A percentile compares a stretch with the other conserved stretches of the same genome.
Conservation (phyloP, 1,140 invertebrate genomes). For the Eurosta solidaginis region DNA sequence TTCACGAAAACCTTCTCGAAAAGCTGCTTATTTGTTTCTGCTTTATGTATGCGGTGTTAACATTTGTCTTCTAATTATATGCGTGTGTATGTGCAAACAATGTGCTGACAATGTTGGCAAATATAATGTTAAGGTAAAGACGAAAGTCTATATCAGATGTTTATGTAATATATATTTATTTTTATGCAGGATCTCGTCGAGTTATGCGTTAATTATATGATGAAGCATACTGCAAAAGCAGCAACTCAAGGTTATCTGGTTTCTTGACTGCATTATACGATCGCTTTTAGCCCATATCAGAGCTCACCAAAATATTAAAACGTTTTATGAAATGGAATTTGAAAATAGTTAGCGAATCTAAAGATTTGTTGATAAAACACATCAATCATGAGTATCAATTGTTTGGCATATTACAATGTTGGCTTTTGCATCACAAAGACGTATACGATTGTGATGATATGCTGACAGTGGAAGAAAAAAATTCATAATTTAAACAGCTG, state of each 20-base stretch:
- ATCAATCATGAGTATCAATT: slow-evolving; percentile 83
- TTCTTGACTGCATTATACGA: slow-evolving; percentile 88
- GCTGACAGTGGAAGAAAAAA: slow-evolving; percentile 60
- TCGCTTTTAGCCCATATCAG: slow-evolving; percentile 72
- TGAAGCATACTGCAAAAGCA: slow-evolving; percentile 81
- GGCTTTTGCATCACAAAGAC: slow-evolving; percentile 72
- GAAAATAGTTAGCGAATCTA: slow-evolving; percentile 76
- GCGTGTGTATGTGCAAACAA: too few species aligned
- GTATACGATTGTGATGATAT: slow-evolving; percentile 61
- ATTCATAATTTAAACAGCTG: slow-evolving; percentile 67
- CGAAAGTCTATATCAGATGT: slow-evolving; percentile 31
- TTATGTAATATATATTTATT: slow-evolving; percentile 13
- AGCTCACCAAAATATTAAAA: slow-evolving; percentile 71
- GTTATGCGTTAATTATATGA: slow-evolving; percentile 87
- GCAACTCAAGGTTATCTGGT: slow-evolving; percentile 79
- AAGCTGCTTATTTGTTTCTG: too few species aligned
- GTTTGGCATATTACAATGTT: slow-evolving; percentile 77
- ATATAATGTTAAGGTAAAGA: slow-evolving; percentile 82
- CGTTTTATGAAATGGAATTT: slow-evolving; percentile 94
- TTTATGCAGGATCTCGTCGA: slow-evolving; percentile 76
- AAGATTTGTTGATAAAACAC: slow-evolving; percentile 82
- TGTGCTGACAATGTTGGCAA: slow-evolving; percentile 90
- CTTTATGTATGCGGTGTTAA: too few species aligned
- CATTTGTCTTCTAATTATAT: too few species aligned
- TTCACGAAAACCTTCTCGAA: too few species aligned